phyloP scores from a whole-genome alignment of 2,113 vertebrate species.

The Carassius gibelio region DNA sequence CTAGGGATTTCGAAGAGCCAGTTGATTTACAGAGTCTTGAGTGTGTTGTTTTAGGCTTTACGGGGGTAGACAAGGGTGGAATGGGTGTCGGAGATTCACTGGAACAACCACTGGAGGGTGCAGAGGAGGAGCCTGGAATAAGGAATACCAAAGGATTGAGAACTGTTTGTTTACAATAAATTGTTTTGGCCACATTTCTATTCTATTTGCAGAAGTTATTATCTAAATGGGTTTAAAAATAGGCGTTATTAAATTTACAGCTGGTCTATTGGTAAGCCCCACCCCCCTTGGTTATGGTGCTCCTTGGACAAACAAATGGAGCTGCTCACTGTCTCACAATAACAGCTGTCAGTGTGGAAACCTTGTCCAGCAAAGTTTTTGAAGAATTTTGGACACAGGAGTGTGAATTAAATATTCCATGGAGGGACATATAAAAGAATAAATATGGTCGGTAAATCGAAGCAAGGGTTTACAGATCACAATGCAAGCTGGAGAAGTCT shows the following conservation, averaged over 20 bases:
- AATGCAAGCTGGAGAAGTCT: no score
- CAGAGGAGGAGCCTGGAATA: constrained; percentile 45
- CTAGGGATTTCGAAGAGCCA: constrained; percentile 38
- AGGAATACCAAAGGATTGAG: constrained; percentile 22
- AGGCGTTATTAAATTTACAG: neutral
- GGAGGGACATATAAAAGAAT: no score
- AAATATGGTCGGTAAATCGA: no score
- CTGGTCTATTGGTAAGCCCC: no score
- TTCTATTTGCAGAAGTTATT: neutral
- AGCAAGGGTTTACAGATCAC: no score
- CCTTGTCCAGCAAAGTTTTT: no score
- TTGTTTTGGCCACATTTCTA: neutral
- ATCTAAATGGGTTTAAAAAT: neutral
- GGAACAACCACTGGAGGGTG: constrained; percentile 53
- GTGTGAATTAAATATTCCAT: no score
- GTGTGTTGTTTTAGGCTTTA: constrained; percentile 39
- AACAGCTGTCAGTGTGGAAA: no score
- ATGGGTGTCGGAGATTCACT: constrained; percentile 51
- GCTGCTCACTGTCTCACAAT: no score
- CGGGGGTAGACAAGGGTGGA: constrained; percentile 57
- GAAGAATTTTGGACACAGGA: no score
- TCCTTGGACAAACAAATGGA: no score
- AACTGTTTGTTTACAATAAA: neutral
- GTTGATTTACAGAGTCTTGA: constrained; percentile 42
- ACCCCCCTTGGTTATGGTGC: no score